Base-by-base conservation (phyloP, 2,113 vertebrate species). In the Marmota flaviventris region DNA sequence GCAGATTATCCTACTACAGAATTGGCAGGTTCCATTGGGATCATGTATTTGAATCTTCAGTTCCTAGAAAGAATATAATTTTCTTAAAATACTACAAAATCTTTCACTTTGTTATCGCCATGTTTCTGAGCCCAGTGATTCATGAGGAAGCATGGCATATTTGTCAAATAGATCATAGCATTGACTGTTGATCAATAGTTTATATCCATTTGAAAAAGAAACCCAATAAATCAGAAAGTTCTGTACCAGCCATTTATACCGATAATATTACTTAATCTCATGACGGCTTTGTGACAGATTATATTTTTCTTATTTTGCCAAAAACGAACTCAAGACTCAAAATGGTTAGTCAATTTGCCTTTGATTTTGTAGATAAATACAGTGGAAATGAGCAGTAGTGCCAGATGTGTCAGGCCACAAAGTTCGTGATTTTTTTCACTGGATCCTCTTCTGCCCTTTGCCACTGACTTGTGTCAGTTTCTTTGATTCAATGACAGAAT, bases 111-210 rank as follows among this genome's bases (percentile, higher is more conserved):
- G 39, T 5, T 72, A 89, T 89, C 82, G 8, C 25, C 67, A 25
- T 63, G 48, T 89, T 79, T 25, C 48, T 42, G 70, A 89, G 42
- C 75, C 72, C 25, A 61, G 48, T 27, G 77, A 69, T 91, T 95
- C 75, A 96, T 70, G 56, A 89, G 67, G n/a, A 88, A 91, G 29
- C 95, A 81, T 10, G 86, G 53, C 73, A 39, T 93, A 89, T 95
- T 96, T 96, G 78, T 95, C 84, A 96, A 93, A 63, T 56, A 95
- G 75, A 92, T 96, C 95, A 95, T 86, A 78, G 51, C 87, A 89
- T 95, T 79, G 93, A 93, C 91, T 84, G 29, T 39, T 85, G 87
- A 95, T 97, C 81, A 94, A 91, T 97, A 96, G 91, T 96, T 95
- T 84, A 96, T 86, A 87, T 75, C 48, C 76, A 75, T 78, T 97